Conservation (phyloP, 1,140 invertebrate genomes). For the Bombus sylvicola region DNA sequence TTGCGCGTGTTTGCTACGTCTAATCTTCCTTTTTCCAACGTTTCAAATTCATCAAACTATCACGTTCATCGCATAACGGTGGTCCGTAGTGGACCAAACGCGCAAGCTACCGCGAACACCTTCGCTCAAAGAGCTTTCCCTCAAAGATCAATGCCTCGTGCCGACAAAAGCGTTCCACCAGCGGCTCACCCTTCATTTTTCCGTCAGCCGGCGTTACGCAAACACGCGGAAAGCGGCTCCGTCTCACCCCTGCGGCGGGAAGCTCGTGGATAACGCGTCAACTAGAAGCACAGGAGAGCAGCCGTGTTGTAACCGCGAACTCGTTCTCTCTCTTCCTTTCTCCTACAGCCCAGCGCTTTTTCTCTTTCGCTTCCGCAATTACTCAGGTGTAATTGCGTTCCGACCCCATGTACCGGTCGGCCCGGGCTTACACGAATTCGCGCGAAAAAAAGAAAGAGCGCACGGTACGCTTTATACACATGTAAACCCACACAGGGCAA, state of each 20-base stretch:
- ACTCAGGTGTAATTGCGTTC: slow-evolving; percentile 78
- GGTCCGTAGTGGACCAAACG: too few relatives aligned
- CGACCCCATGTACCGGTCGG: slow-evolving; percentile 22
- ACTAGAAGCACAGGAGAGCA: slow-evolving; percentile 20
- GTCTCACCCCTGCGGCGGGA: slow-evolving; percentile 26
- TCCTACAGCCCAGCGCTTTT: neutral
- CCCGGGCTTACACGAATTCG: slow-evolving; percentile 38
- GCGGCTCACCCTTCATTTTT: neutral
- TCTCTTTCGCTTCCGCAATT: slow-evolving; percentile 67
- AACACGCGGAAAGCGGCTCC: slow-evolving; percentile 18
- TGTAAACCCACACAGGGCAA: neutral
- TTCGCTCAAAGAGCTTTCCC: too few relatives aligned
- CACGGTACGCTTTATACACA: slow-evolving; percentile 2
- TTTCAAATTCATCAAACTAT: too few relatives aligned
- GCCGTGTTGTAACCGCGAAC: slow-evolving; percentile 63
- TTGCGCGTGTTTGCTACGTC: too few relatives aligned
- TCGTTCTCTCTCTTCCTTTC: slow-evolving; percentile 27
- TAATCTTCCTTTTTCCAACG: too few relatives aligned
- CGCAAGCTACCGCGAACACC: too few relatives aligned
- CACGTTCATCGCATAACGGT: too few relatives aligned
- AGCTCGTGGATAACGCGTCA: slow-evolving; percentile 37
- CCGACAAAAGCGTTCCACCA: neutral
- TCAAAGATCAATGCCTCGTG: neutral
- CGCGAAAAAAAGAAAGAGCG: slow-evolving; percentile 53
- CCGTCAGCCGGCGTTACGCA: neutral